A percentile compares a stretch with the other conserved stretches of the same genome.
phyloP scores from a whole-genome alignment of 2,113 vertebrate genomes.

The Callionymus lyra region DNA sequence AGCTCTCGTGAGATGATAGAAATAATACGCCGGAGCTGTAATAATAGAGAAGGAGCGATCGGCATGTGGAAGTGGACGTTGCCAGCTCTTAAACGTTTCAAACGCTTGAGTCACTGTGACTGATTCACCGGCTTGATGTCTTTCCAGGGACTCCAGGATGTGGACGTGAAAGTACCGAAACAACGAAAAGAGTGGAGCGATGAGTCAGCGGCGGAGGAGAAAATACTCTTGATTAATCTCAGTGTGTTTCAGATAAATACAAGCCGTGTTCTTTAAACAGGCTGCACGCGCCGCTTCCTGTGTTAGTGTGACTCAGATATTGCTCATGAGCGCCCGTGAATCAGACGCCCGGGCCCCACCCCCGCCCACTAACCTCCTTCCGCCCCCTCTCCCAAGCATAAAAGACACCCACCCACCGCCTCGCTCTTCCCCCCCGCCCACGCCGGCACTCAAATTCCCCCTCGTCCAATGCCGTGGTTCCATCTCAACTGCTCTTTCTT shows the following conservation, averaged over 20 bases:
- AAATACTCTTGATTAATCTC: slow-evolving; percentile 33
- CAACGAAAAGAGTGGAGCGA: slow-evolving; percentile 24
- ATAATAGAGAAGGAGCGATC: background rate
- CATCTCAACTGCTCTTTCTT: slow-evolving; percentile 4
- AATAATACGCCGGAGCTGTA: no score
- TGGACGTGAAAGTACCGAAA: slow-evolving; percentile 50
- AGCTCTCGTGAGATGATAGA: no score
- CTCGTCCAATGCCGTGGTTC: background rate
- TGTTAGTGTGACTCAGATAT: slow-evolving; percentile 66
- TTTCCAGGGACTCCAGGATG: slow-evolving; percentile 49
- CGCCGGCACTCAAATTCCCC: slow-evolving; percentile 32
- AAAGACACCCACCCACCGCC: slow-evolving; percentile 52
- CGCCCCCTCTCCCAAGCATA: slow-evolving; percentile 49
- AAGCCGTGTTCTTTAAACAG: slow-evolving; percentile 42
- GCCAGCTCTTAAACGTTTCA: slow-evolving; percentile 30
- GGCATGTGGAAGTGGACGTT: slow-evolving; percentile 16
- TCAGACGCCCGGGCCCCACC: slow-evolving; percentile 47
- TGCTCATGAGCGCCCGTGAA: slow-evolving; percentile 58
- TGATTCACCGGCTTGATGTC: slow-evolving; percentile 27
- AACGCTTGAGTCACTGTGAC: slow-evolving; percentile 56
- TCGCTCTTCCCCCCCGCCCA: slow-evolving; percentile 48
- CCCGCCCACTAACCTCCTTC: slow-evolving; percentile 57
- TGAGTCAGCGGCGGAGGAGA: slow-evolving; percentile 48
- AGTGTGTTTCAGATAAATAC: slow-evolving; percentile 48
- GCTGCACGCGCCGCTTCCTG: slow-evolving; percentile 61